Conservation (phyloP, 2,113 vertebrate species). For the Vimba vimba region DNA sequence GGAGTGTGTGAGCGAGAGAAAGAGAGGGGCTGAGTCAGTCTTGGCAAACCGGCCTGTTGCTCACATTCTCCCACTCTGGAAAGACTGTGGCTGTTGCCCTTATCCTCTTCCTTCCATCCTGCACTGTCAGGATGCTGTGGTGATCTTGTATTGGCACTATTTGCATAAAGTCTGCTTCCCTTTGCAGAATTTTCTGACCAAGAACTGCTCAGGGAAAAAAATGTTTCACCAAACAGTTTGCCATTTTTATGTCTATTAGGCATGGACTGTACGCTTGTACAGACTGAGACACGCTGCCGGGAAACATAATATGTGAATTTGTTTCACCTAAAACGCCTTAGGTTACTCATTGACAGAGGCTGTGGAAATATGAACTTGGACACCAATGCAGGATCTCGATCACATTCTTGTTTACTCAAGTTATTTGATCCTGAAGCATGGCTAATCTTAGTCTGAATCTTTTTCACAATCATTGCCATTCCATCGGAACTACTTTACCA, state of each 20-base stretch:
- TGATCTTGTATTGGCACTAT: background rate
- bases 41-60: background rate
- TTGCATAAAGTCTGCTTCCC: background rate
- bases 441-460: background rate
- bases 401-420: background rate
- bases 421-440: background rate
- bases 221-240: background rate
- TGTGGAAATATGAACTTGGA: background rate
- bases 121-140: background rate
- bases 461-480: background rate
- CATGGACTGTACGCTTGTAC: background rate
- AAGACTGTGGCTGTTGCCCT: background rate
- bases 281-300: background rate
- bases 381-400: background rate
- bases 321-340: background rate
- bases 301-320: conserved; percentile 16
- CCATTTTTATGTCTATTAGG: background rate
- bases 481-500: background rate
- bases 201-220: background rate
- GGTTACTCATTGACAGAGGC: background rate
- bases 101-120: conserved; percentile 31
- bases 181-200: background rate
- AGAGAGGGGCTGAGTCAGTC: conserved; percentile 5
- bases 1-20: background rate
- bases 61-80: background rate